Evolutionary conservation across 2,113 vertebrate genomes (phyloP).

Genomic region (Cynocephalus volans): DNA sequence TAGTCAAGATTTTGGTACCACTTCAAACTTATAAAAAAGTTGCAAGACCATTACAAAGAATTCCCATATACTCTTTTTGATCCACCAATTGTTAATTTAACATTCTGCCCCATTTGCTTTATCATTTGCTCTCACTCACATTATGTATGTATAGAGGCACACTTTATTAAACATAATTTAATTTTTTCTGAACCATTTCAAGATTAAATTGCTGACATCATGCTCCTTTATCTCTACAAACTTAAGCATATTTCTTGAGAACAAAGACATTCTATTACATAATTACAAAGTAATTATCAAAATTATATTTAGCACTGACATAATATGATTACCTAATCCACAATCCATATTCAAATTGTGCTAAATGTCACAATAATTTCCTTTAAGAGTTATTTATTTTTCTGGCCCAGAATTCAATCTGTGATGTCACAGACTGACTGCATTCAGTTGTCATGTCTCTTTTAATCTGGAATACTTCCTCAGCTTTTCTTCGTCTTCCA

Average conservation of each 20-base stretch:
- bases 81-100: neutral
- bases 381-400: neutral
- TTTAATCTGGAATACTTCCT: neutral
- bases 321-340: neutral
- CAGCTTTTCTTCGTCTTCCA: neutral
- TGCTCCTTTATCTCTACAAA: conserved; percentile 22
- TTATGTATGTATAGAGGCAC: neutral
- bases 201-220: neutral
- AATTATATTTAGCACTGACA: conserved; percentile 33
- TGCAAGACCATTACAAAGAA: neutral
- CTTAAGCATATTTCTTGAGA: neutral
- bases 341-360: neutral
- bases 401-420: conserved; percentile 1
- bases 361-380: neutral
- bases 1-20: neutral
- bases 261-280: conserved; percentile 49
- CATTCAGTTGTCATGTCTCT: neutral
- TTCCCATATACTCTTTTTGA: neutral
- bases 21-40: conserved; percentile 30
- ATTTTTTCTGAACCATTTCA: conserved; percentile 43
- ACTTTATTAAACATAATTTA: conserved; percentile 1
- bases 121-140: neutral
- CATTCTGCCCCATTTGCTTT: conserved; percentile 36
- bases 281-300: conserved; percentile 49
- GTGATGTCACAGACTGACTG: neutral